phyloP scores from a whole-genome alignment of 2,113 vertebrate genomes.

The Etheostoma cragini region DNA sequence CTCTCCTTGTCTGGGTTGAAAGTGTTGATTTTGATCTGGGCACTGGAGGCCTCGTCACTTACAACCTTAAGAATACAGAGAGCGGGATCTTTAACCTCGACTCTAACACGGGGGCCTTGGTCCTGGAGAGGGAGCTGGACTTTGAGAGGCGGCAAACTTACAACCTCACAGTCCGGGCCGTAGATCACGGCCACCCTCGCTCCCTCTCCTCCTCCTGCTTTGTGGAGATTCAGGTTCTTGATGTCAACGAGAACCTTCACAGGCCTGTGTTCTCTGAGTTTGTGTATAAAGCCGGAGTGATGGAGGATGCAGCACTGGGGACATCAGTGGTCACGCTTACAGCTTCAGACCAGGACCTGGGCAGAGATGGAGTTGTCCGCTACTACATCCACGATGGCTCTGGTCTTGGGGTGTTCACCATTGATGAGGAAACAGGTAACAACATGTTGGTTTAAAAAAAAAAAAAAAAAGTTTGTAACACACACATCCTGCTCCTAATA shows the following conservation, averaged over 20 bases:
- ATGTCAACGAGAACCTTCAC: conserved; percentile 95
- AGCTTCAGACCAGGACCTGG: conserved; percentile 89
- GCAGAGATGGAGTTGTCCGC: conserved; percentile 90
- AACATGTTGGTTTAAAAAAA: not conserved
- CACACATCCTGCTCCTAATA: not conserved
- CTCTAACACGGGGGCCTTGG: conserved; percentile 86
- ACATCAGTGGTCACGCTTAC: conserved; percentile 86
- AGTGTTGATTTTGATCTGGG: conserved; percentile 90
- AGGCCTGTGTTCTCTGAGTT: conserved; percentile 89
- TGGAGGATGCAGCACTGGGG: conserved; percentile 88
- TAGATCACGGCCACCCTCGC: conserved; percentile 89
- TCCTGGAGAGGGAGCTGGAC: conserved; percentile 91
- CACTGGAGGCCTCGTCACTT: conserved; percentile 88
- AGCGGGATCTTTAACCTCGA: conserved; percentile 89
- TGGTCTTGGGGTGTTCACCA: conserved; percentile 89
- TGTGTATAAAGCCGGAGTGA: conserved; percentile 88
- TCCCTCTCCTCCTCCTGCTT: conserved; percentile 91
- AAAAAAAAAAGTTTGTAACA: not conserved
- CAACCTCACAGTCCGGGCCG: conserved; percentile 91
- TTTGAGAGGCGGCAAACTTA: conserved; percentile 90
- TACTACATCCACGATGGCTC: conserved; percentile 92
- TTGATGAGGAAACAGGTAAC: conserved; percentile 94
- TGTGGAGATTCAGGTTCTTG: conserved; percentile 90
- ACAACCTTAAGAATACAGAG: conserved; percentile 87
- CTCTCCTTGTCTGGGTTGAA: conserved; percentile 90